Evolutionary conservation across 2,888 invertebrate genomes (phyloP), one percentile per base, ranked within the genome.

Genomic region (Erebia palarica): DNA sequence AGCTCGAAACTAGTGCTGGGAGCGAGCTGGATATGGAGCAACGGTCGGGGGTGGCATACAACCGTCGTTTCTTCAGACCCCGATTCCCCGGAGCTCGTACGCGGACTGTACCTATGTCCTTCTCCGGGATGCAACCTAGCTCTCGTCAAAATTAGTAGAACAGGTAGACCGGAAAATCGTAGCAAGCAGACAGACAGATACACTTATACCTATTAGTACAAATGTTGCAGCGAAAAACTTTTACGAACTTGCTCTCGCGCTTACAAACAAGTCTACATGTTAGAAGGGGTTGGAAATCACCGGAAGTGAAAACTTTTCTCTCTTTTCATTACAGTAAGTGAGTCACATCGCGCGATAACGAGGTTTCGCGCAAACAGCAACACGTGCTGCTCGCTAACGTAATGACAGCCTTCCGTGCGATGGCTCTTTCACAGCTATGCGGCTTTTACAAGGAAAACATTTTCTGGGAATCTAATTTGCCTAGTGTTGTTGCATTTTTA

Each of bases 331-430:
- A 71, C 27, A 44, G 61, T 61, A 55, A 59, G 57, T 71, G 68
- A 69, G 66, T 67, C 64, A 49, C 65, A 44, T 58, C 78, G 80
- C 65, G 80, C 77, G 81, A 81, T 86, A 87, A 87, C 85, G 80
- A 87, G 85, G 82, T 88, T 88, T 76, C 80, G 74, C 78, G 78
- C 82, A 85, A 86, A 85, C 80, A 85, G 84, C 84, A 82, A 83
- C 84, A 85, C 83, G 85, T 86, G 84, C 85, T 65, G 53, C 82
- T 75, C 69, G 79, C 83, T 75, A 75, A 74, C 70, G 70, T 69
- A 72, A 65, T 71, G 69, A 72, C 74, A 68, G 71, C 67, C 49
- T 27, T 67, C 67, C 67, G 67, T 67, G 49, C 49, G 58, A 58
- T 59, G 49, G 59, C 59, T 49, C 58, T 67, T 67, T 67, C 67